Base-by-base conservation (phyloP, 2,797 vertebrate genomes). In the Sebastes steindachneri region DNA sequence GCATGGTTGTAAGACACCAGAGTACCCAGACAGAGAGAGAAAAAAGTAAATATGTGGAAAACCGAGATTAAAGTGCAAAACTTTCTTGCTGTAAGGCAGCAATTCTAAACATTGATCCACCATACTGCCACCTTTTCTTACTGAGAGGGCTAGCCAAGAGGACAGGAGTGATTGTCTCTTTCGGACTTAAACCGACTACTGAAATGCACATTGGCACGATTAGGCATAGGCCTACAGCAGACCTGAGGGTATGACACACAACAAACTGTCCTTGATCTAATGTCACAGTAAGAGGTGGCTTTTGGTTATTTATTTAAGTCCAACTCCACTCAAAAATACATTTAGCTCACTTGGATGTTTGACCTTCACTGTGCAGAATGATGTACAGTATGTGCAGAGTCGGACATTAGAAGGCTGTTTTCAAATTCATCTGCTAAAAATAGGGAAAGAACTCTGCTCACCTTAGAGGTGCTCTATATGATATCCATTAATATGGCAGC, bases 81-180 rank as follows among this genome's bases (percentile, higher is more conserved):
- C 63, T 17, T 82, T 66, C 29, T 86, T 77, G 69, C 73, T 75
- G 66, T 57, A 33, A 67, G 73, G 58, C 69, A 87, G 66, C 31
- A 68, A 19, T 79, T 84, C 31, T 69, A 41, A 57, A 9, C 65
- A 87, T 59, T 74, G 51, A 90, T 82, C 71, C 41, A 73, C 15
- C 5, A 3, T 3, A 37, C 68, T 73, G 75, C 68, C 53, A 81
- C 29, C n/a, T 62, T 82, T 80, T 85, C 58, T 66, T 48, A 62
- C 12, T 59, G 29, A 63, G 57, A 68, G 17, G 21, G 5, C 26
- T 4, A 64, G 51, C 41, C 26, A 66, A 76, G 70, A 67, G 26
- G 62, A 71, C 19, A 41, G 65, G 11, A 11, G 21, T 17, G 37
- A 67, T 72, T 19, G 65, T 54, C 21, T 74, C 28, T 81, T 79